These are phyloP conservation scores for Syngnathus rostellatus DNA, from an alignment of 2,797 vertebrate genomes.

Conservation along the genomic window DNA sequence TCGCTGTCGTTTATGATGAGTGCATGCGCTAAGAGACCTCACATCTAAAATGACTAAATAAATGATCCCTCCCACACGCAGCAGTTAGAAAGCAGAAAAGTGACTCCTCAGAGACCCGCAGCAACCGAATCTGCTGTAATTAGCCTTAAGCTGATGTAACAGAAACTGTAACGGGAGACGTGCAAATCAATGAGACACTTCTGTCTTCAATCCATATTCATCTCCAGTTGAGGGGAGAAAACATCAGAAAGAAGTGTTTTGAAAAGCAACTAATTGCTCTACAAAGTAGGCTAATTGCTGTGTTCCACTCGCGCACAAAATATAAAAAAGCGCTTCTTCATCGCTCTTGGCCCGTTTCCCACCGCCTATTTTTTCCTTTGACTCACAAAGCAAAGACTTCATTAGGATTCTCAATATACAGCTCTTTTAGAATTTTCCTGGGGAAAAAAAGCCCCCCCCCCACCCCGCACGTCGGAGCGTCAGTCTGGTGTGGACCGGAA, in stretches of 20 bases:
- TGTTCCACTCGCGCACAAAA: slow-evolving; percentile 58
- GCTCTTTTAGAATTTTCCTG: slow-evolving; percentile 10
- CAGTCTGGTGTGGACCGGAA: slow-evolving; percentile 33
- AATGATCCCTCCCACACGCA: slow-evolving; percentile 46
- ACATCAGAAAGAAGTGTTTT: slow-evolving; percentile 66
- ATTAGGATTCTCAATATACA: slow-evolving; percentile 36
- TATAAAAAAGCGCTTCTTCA: slow-evolving; percentile 46
- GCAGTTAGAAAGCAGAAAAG: slow-evolving; percentile 44
- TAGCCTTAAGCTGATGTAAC: slow-evolving; percentile 78
- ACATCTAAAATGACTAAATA: slow-evolving; percentile 57
- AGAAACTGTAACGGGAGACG: slow-evolving; percentile 73
- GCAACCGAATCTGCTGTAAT: slow-evolving; percentile 78
- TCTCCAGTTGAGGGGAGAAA: slow-evolving; percentile 64
- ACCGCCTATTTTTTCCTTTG: slow-evolving; percentile 39
- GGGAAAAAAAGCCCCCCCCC: neutral
- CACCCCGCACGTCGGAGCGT: slow-evolving; percentile 19
- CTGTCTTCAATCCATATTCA: slow-evolving; percentile 71
- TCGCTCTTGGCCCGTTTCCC: slow-evolving; percentile 46
- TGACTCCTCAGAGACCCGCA: slow-evolving; percentile 58
- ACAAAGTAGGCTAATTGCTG: slow-evolving; percentile 71
- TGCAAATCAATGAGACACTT: slow-evolving; percentile 72
- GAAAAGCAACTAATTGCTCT: slow-evolving; percentile 70
- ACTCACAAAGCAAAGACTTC: slow-evolving; percentile 37
- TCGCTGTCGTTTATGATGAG: slow-evolving; percentile 63
- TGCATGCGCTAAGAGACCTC: slow-evolving; percentile 62